Percentiles rank a stretch among this genome's conserved stretches.
These are phyloP conservation scores for Labeo catla DNA, from an alignment of 2,113 vertebrate genomes.

Conservation along the genomic window DNA sequence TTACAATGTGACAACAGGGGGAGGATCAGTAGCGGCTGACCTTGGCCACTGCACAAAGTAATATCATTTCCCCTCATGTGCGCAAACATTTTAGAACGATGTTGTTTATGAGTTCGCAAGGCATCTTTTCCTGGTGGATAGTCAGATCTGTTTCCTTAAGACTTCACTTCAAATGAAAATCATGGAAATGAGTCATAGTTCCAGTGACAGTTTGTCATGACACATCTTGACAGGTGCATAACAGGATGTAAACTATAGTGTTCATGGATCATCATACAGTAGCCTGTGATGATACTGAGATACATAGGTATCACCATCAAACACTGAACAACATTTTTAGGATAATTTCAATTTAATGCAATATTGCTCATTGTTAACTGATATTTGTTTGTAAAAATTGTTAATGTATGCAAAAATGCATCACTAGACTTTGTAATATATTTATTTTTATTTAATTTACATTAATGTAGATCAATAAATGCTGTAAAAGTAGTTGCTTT, in stretches of 20 bases:
- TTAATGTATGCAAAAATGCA: neutral
- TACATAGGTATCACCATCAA: neutral
- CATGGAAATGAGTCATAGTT: constrained; percentile 77
- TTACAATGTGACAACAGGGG: constrained; percentile 61
- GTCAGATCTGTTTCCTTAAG: constrained; percentile 74
- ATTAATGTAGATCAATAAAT: too few relatives aligned
- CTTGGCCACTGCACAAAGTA: constrained; percentile 69
- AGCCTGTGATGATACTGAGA: neutral
- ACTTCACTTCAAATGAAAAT: constrained; percentile 76
- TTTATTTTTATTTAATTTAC: too few relatives aligned
- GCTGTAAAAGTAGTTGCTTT: too few relatives aligned
- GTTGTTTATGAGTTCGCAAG: constrained; percentile 77
- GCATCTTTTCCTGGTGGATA: constrained; percentile 80
- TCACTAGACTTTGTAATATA: too few relatives aligned
- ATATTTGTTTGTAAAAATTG: neutral
- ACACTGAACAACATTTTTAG: neutral
- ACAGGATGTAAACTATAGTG: constrained; percentile 74
- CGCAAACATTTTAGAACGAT: constrained; percentile 68
- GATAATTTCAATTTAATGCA: neutral
- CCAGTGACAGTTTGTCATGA: constrained; percentile 68
- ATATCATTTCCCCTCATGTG: constrained; percentile 70
- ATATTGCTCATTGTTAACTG: neutral
- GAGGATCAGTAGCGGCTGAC: constrained; percentile 66
- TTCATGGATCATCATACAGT: constrained; percentile 43
- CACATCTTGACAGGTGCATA: constrained; percentile 78